These are phyloP conservation scores for Aricia artaxerxes DNA, from an alignment of 2,888 invertebrate species.

Conservation along the genomic window DNA sequence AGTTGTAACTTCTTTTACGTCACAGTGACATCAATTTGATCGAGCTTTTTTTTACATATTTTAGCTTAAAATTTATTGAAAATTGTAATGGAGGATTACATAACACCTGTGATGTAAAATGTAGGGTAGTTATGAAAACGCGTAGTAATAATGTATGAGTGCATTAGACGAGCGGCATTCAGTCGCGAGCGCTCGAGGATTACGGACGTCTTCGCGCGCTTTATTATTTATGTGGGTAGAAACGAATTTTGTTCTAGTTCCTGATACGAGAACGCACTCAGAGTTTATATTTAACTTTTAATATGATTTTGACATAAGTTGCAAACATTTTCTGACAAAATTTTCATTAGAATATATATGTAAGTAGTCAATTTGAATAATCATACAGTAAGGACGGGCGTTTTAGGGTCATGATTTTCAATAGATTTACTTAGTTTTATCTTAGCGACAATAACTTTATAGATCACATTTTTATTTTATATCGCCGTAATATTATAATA, in stretches of 20 bases:
- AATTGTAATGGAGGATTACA: no score
- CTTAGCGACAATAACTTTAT: no score
- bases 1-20: no score
- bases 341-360: no score
- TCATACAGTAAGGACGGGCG: no score
- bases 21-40: no score
- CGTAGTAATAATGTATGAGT: constrained; percentile 72
- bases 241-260: not conserved
- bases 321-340: no score
- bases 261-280: not conserved
- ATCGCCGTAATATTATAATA: not conserved
- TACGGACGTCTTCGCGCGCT: constrained; percentile 1
- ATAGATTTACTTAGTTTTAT: no score
- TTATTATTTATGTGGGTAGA: not conserved
- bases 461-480: not conserved
- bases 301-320: not conserved
- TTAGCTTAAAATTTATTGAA: no score
- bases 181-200: constrained; percentile 37
- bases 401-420: no score
- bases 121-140: constrained; percentile 12
- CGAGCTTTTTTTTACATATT: no score
- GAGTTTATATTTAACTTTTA: not conserved
- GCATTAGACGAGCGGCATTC: constrained; percentile 78
- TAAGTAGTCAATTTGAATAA: no score
- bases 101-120: not conserved